phyloP scores from a whole-genome alignment of 30 jellyfish, hydroid and myxozoan genomes.

The Clytia hemisphaerica region DNA sequence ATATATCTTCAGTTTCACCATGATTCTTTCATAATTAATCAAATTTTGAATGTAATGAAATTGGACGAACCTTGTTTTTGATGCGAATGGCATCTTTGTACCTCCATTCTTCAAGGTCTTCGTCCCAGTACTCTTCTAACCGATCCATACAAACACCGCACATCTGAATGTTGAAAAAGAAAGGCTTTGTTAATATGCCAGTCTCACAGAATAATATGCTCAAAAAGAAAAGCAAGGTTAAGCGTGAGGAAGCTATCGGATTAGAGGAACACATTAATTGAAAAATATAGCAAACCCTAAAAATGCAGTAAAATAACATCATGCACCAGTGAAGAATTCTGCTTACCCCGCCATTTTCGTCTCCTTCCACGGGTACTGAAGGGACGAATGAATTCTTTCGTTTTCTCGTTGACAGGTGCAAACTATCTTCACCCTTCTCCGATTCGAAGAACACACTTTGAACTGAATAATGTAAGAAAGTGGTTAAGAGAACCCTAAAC shows the following conservation, averaged over 20 bases:
- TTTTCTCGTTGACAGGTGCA: not conserved
- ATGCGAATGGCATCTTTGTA: conserved; percentile 66
- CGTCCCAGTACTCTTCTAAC: conserved; percentile 94
- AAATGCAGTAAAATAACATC: too few relatives aligned
- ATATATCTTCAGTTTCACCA: too few relatives aligned
- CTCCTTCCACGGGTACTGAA: conserved; percentile 14
- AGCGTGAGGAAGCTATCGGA: too few relatives aligned
- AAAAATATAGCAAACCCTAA: too few relatives aligned
- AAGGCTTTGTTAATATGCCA: too few relatives aligned
- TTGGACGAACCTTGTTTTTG: conserved; percentile 44
- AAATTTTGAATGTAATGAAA: too few relatives aligned
- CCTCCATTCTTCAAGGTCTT: conserved; percentile 91
- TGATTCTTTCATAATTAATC: not conserved
- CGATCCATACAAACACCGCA: conserved; percentile 80
- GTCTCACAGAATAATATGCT: too few relatives aligned
- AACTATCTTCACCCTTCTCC: too few relatives aligned
- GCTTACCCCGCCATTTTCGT: conserved; percentile 23
- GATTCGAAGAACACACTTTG: conserved; percentile 30
- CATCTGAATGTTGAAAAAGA: conserved; percentile 39
- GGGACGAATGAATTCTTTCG: not conserved
- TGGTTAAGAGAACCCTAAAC: not conserved
- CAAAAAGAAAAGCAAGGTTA: too few relatives aligned
- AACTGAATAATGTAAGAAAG: conserved; percentile 7
- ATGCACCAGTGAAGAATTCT: too few relatives aligned
- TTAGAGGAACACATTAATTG: too few relatives aligned